Conservation (phyloP, 2,888 invertebrate genomes). For the Emmelina monodactyla region DNA sequence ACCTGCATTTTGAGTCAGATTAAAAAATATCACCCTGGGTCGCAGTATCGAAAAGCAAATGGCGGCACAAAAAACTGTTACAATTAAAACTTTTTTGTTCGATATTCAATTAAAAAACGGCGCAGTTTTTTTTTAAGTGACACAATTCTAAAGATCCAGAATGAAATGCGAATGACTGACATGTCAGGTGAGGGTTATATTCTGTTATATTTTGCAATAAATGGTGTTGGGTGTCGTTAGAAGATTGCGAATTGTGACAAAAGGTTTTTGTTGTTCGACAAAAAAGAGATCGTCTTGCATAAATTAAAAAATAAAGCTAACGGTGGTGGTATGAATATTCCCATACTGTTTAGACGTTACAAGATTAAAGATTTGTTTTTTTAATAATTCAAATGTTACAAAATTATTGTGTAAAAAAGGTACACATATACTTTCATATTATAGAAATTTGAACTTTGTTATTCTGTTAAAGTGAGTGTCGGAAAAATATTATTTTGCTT, state of each 20-base stretch:
- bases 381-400: too few species aligned
- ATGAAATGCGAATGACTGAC: conserved; percentile 61
- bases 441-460: too few species aligned
- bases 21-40: not conserved
- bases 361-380: too few species aligned
- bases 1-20: not conserved
- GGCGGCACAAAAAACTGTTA: conserved; percentile 50
- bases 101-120: conserved; percentile 42
- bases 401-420: too few species aligned
- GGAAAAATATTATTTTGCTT: too few species aligned
- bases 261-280: conserved; percentile 36
- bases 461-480: too few species aligned
- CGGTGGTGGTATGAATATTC: conserved; percentile 67
- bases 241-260: conserved; percentile 56
- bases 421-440: too few species aligned
- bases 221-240: conserved; percentile 55
- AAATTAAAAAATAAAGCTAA: conserved; percentile 46
- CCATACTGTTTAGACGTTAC: too few species aligned
- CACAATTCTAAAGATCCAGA: conserved; percentile 56
- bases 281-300: conserved; percentile 56
- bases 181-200: conserved; percentile 54
- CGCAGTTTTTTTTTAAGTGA: too few species aligned
- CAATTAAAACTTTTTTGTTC: conserved; percentile 63
- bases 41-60: not conserved
- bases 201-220: conserved; percentile 34